Evolutionary conservation across 2,797 vertebrate genomes (phyloP).

Genomic region (Bryconaethiops microstoma): DNA sequence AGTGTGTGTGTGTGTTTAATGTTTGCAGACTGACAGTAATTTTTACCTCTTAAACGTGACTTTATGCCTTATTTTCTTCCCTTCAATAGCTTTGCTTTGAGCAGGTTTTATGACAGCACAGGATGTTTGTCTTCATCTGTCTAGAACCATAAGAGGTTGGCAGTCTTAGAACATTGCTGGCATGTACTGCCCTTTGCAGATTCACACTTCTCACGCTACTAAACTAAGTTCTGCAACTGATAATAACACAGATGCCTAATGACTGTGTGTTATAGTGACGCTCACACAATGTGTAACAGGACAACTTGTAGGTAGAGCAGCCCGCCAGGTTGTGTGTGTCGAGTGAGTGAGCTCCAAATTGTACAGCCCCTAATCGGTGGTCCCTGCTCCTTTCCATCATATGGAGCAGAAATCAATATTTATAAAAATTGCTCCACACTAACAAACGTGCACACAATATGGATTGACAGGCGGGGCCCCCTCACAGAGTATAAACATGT

Average conservation of each 20-base stretch:
- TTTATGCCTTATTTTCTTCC: constrained; percentile 35
- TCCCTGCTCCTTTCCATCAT: constrained; percentile 62
- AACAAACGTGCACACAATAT: constrained; percentile 75
- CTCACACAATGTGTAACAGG: background rate
- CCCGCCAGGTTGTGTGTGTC: background rate
- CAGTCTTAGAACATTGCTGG: background rate
- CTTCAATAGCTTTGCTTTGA: constrained; percentile 1
- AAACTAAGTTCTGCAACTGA: background rate
- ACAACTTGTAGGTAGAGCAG: background rate
- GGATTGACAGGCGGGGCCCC: constrained; percentile 74
- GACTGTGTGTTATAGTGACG: background rate
- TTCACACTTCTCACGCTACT: background rate
- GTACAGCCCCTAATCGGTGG: constrained; percentile 50
- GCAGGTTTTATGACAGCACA: background rate
- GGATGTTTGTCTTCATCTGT: background rate
- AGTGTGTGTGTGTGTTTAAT: constrained; percentile 55
- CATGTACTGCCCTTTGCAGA: background rate
- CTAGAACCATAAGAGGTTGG: background rate
- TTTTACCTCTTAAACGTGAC: constrained; percentile 10
- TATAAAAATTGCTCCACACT: constrained; percentile 70
- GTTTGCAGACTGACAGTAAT: constrained; percentile 40
- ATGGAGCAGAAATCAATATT: constrained; percentile 74
- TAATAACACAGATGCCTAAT: background rate
- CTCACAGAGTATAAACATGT: constrained; percentile 82
- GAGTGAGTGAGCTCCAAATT: constrained; percentile 6